Percentiles rank a stretch among this genome's conserved stretches.
These are phyloP conservation scores for Temnopleurus reevesii DNA, from an alignment of 53 echinoderm and acorn worm genomes.

Conservation along the genomic window DNA sequence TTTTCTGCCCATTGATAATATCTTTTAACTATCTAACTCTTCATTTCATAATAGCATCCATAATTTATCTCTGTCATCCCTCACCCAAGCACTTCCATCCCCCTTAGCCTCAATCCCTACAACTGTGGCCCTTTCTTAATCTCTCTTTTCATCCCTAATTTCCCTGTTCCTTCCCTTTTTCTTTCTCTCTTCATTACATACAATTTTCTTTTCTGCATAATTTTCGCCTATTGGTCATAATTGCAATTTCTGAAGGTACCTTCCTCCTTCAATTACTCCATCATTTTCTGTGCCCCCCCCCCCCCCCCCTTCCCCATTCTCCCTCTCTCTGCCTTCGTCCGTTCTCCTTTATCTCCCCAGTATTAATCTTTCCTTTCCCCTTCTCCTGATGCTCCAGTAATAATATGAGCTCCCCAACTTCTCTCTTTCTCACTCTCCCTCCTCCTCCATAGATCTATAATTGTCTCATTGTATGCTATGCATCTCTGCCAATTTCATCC, in stretches of 20 bases:
- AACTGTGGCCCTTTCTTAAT: not conserved
- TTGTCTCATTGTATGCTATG: not conserved
- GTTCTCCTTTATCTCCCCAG: not conserved
- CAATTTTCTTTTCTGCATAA: no score
- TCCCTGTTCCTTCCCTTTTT: not conserved
- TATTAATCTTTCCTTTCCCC: not conserved
- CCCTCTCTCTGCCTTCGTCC: not conserved
- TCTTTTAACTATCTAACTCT: no score
- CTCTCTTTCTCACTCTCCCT: not conserved
- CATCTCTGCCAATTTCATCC: not conserved
- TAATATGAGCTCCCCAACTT: no score
- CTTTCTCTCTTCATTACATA: not conserved
- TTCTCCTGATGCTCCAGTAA: not conserved
- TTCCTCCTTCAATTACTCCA: not conserved
- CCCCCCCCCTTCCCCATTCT: not conserved
- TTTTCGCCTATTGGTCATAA: no score
- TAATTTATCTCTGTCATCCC: no score
- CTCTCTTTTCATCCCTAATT: not conserved
- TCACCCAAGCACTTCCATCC: not conserved
- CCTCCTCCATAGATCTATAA: not conserved
- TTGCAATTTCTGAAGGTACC: not conserved
- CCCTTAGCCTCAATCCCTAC: not conserved
- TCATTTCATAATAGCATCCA: no score
- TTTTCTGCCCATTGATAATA: no score
- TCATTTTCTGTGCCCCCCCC: not conserved